Evolutionary conservation across 2,113 vertebrate species (phyloP).

Genomic region (Actenoides hombroni): DNA sequence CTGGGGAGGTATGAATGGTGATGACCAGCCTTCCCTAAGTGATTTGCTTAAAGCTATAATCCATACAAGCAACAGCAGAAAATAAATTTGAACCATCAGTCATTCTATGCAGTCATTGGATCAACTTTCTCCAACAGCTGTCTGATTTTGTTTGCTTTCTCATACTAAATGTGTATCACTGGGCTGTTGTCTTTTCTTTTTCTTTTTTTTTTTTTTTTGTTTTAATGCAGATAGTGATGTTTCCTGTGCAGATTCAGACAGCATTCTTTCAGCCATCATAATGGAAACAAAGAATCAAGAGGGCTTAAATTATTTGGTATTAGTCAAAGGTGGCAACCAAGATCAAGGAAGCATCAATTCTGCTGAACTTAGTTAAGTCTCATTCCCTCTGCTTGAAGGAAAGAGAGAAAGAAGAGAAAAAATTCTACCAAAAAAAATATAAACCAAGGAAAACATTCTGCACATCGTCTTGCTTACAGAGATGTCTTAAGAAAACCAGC

Average conservation of each 20-base stretch:
- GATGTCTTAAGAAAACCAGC: accelerated
- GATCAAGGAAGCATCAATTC: constrained; percentile 14
- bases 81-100: background rate
- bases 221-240: constrained; percentile 25
- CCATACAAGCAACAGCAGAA: background rate
- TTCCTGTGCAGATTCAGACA: constrained; percentile 26
- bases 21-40: background rate
- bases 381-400: background rate
- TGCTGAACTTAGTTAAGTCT: constrained; percentile 6
- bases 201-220: background rate
- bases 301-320: constrained; percentile 73
- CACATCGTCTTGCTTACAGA: background rate
- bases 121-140: background rate
- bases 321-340: constrained; percentile 52
- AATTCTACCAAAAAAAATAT: constrained; percentile 16
- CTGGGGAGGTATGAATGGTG: background rate
- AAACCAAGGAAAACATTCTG: constrained; percentile 49
- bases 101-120: background rate
- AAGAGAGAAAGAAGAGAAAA: constrained; percentile 41
- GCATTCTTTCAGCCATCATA: background rate
- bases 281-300: constrained; percentile 68
- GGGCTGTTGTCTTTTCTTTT: background rate
- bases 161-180: background rate
- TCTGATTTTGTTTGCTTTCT: background rate
- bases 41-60: background rate